A percentile compares a stretch with the other conserved stretches of the same genome.
These are phyloP conservation scores for Periophthalmodon schlosseri DNA, from an alignment of 2,113 vertebrate species.

Conservation along the genomic window DNA sequence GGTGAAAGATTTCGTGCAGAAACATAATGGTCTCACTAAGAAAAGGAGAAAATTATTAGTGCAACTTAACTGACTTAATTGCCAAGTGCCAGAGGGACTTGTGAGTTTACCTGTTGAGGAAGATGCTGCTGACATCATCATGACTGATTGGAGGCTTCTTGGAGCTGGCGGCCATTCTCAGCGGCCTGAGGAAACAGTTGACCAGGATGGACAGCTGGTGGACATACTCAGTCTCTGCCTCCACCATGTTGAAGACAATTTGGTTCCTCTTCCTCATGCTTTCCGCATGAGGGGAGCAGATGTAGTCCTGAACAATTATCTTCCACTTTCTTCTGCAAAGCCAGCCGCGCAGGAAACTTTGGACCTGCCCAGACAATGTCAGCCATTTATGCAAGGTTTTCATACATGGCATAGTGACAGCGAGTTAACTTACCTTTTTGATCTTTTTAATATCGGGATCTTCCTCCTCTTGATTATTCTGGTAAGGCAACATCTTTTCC, in stretches of 20 bases:
- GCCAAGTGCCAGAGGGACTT: not conserved
- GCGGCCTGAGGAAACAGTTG: conserved; percentile 92
- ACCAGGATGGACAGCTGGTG: conserved; percentile 95
- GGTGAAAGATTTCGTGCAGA: conserved; percentile 98
- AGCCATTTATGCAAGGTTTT: not conserved
- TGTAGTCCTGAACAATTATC: conserved; percentile 98
- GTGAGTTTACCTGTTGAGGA: conserved; percentile 89
- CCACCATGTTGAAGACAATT: conserved; percentile 98
- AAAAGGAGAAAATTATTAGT: conserved; percentile 16
- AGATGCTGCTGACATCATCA: conserved; percentile 93
- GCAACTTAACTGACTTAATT: not conserved
- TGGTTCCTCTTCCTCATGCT: conserved; percentile 99
- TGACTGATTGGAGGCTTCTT: conserved; percentile 96
- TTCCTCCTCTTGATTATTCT: conserved; percentile 89
- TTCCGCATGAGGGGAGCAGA: conserved; percentile 95
- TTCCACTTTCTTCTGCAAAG: conserved; percentile 97
- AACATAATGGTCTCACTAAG: conserved; percentile 98
- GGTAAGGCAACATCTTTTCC: conserved; percentile 86
- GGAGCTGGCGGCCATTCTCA: conserved; percentile 96
- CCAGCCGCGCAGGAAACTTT: conserved; percentile 98
- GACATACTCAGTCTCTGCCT: conserved; percentile 93
- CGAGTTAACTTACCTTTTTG: conserved; percentile 84
- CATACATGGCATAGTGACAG: not conserved
- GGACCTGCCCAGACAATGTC: conserved; percentile 80
- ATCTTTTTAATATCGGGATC: conserved; percentile 98